Conservation (phyloP, 2,888 invertebrate genomes). For the Temnothorax ravouxi region DNA sequence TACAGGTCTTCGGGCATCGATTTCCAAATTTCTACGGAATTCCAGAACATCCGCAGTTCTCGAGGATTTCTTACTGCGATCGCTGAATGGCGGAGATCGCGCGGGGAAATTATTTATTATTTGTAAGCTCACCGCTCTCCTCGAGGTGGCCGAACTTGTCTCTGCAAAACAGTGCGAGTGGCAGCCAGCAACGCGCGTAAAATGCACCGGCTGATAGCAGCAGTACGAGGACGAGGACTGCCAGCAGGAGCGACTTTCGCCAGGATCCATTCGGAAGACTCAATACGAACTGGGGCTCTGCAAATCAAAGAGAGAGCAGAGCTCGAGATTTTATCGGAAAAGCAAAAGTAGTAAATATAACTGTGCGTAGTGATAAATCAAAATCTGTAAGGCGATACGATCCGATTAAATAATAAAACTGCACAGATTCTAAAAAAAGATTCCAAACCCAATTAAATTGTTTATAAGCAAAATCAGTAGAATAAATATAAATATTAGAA, state of each 20-base stretch:
- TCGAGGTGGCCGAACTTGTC: conserved; percentile 87
- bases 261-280: conserved; percentile 86
- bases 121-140: conserved; percentile 84
- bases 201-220: conserved; percentile 87
- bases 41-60: neutral
- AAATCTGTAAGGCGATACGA: neutral
- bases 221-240: conserved; percentile 87
- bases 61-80: neutral
- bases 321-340: neutral
- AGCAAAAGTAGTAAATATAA: neutral
- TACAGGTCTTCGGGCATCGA: neutral
- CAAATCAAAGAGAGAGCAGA: conserved; percentile 14
- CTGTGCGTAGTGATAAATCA: neutral
- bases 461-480: neutral
- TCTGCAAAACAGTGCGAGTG: conserved; percentile 86
- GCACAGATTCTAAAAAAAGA: neutral
- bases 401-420: neutral
- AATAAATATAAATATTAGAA: neutral
- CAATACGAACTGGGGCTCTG: conserved; percentile 81
- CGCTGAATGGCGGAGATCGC: neutral
- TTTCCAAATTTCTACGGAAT: conserved; percentile 3
- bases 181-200: conserved; percentile 87
- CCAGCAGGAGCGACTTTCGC: conserved; percentile 88
- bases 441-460: neutral
- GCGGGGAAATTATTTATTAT: conserved; percentile 32